Conservation (phyloP, 2,888 invertebrate genomes). For the Macrophya alboannulata region DNA sequence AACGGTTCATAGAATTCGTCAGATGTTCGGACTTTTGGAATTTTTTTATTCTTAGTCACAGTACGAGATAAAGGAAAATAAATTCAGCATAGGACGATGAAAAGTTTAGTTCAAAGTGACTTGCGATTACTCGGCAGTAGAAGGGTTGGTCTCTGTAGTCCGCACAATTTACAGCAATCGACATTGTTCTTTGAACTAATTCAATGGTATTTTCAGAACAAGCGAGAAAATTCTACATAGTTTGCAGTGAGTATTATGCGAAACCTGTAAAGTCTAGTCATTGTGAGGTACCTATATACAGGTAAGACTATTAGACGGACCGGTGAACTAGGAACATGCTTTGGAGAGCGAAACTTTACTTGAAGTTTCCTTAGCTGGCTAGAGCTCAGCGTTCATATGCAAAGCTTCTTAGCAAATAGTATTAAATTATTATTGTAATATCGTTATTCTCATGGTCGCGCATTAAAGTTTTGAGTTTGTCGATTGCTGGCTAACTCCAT, state of each 20-base stretch:
- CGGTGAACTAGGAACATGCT: constrained; percentile 53
- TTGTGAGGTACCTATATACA: constrained; percentile 28
- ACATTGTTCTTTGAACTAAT: constrained; percentile 26
- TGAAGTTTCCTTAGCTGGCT: constrained; percentile 45
- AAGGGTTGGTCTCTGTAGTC: background rate
- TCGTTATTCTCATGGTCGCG: constrained; percentile 46
- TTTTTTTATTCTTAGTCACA: background rate
- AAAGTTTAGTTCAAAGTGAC: background rate
- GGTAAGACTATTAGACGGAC: constrained; percentile 55
- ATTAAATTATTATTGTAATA: constrained; percentile 48
- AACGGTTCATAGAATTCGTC: background rate
- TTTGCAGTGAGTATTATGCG: constrained; percentile 29
- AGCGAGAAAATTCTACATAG: background rate
- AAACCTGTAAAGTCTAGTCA: constrained; percentile 53
- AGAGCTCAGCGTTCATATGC: constrained; percentile 45
- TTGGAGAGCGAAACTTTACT: constrained; percentile 52
- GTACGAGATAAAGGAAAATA: background rate
- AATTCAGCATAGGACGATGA: background rate
- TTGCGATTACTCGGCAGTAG: background rate
- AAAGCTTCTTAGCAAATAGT: constrained; percentile 56
- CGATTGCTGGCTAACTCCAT: constrained; percentile 34
- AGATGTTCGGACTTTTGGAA: background rate
- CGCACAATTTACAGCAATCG: background rate
- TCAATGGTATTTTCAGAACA: constrained; percentile 17
- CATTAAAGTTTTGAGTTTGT: constrained; percentile 17